Percentiles rank a stretch among this genome's conserved stretches.
These are phyloP conservation scores for Ormyrus thymus DNA, from an alignment of 2,888 invertebrate species.

Conservation along the genomic window DNA sequence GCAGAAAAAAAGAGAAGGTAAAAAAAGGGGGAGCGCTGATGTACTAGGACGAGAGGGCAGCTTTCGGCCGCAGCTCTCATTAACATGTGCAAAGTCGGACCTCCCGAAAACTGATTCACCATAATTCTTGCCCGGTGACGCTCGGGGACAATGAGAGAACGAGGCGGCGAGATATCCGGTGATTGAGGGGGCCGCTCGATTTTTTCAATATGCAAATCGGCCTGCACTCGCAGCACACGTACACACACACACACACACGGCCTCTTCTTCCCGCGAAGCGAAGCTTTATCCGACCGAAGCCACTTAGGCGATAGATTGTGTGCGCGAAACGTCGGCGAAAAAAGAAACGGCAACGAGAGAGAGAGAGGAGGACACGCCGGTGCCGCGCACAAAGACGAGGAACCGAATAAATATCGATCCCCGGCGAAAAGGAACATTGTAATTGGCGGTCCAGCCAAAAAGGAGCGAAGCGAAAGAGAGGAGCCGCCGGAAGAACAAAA, in stretches of 20 bases:
- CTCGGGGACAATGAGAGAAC: conserved; percentile 48
- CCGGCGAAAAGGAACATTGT: conserved; percentile 51
- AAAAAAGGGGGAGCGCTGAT: not conserved
- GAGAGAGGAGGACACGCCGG: not conserved
- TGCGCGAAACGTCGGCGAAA: conserved; percentile 7
- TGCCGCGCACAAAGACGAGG: conserved; percentile 37
- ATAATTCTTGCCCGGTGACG: conserved; percentile 47
- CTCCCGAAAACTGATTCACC: conserved; percentile 34
- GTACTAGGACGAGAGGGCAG: not conserved
- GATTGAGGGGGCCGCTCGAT: conserved; percentile 48
- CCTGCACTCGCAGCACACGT: no score
- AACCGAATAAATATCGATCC: conserved; percentile 55
- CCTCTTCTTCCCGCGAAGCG: not conserved
- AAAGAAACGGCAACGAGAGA: not conserved
- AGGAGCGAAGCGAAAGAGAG: conserved; percentile 7
- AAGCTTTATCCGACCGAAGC: conserved; percentile 54
- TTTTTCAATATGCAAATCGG: conserved; percentile 55
- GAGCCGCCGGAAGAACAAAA: conserved; percentile 12
- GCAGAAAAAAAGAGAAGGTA: not conserved
- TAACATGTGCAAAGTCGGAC: conserved; percentile 38
- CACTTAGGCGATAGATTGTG: conserved; percentile 58
- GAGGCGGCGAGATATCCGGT: conserved; percentile 47
- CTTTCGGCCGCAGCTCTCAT: conserved; percentile 12
- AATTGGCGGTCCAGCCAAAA: conserved; percentile 46
- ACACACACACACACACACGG: no score